Evolutionary conservation across 2,888 invertebrate species (phyloP).

Genomic region (Zonitis immaculata): DNA sequence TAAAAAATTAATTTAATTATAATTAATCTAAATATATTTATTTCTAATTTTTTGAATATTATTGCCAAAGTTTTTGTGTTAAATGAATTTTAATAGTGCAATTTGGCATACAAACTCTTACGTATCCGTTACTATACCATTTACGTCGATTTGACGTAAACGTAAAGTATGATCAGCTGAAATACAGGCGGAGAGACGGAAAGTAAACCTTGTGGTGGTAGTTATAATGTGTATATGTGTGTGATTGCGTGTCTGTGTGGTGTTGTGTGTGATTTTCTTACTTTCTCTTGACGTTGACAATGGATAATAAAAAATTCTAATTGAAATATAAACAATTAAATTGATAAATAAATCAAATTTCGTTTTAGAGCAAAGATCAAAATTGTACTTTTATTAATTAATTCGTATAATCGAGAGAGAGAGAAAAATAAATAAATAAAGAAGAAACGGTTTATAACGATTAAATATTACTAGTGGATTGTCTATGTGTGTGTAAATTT

Average conservation of each 20-base stretch:
- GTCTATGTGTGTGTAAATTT: neutral
- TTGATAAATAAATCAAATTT: no score
- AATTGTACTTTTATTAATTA: no score
- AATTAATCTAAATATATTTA: no score
- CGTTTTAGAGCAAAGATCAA: no score
- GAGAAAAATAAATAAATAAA: no score
- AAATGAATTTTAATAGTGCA: no score
- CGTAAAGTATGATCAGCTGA: neutral
- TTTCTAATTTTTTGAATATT: no score
- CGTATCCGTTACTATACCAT: neutral
- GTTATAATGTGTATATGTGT: no score
- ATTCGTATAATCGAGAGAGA: no score
- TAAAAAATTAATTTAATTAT: no score
- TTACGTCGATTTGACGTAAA: neutral
- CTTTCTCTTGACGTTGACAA: constrained; percentile 30
- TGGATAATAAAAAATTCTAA: constrained; percentile 15
- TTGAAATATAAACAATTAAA: neutral
- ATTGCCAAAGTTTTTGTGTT: no score
- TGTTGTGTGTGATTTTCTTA: neutral
- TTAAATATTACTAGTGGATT: neutral
- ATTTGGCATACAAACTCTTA: no score
- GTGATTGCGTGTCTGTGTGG: neutral
- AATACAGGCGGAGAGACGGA: neutral
- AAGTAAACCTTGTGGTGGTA: neutral
- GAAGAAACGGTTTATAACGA: neutral